A percentile compares a stretch with the other conserved stretches of the same genome.
Evolutionary conservation across 1,140 invertebrate genomes (phyloP).

Genomic region (Drosophila ohnishii): DNA sequence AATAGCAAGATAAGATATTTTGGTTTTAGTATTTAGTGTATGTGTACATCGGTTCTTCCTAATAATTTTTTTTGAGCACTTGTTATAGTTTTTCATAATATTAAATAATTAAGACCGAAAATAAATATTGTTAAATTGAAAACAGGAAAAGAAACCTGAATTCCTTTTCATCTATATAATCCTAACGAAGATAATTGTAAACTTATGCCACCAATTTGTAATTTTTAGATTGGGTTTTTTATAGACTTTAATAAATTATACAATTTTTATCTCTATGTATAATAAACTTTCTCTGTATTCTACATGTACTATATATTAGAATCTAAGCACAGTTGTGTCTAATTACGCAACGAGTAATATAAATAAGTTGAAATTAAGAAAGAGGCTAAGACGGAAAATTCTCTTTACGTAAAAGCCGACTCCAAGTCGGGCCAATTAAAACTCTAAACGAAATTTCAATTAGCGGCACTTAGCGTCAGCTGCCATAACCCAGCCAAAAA

Average conservation of each 20-base stretch:
- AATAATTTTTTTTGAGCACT: background rate
- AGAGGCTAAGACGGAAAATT: slow-evolving; percentile 1
- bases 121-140: too few relatives aligned
- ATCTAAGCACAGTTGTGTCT: slow-evolving; percentile 36
- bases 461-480: slow-evolving; percentile 77
- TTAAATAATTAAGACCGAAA: background rate
- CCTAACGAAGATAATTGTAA: too few relatives aligned
- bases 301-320: background rate
- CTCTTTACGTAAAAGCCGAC: slow-evolving; percentile 1
- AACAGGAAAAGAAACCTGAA: background rate
- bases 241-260: too few relatives aligned
- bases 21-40: background rate
- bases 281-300: background rate
- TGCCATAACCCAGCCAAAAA: slow-evolving; percentile 60
- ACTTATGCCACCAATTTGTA: too few relatives aligned
- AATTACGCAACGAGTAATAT: slow-evolving; percentile 36
- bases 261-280: too few relatives aligned
- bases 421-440: slow-evolving; percentile 60
- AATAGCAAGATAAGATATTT: background rate
- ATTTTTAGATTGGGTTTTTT: too few relatives aligned
- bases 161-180: background rate
- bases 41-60: background rate
- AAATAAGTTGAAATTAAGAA: slow-evolving; percentile 35
- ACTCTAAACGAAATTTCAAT: slow-evolving; percentile 74
- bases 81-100: background rate